Conservation (phyloP, 2,797 vertebrate species). For the Labeo calbasu region DNA sequence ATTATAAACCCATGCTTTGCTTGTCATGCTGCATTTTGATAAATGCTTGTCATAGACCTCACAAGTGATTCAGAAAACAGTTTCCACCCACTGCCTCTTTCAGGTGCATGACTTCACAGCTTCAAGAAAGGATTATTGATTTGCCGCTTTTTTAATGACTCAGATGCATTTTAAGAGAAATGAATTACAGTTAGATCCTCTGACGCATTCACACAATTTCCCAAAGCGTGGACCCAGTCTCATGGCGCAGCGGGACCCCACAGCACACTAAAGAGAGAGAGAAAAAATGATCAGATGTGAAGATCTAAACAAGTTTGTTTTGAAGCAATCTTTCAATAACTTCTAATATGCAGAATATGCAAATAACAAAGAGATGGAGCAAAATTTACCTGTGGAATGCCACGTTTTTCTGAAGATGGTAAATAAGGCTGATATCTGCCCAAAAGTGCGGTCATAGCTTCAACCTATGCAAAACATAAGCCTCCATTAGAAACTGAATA, state of each 20-base stretch:
- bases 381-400: conserved; percentile 74
- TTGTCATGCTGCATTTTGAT: background rate
- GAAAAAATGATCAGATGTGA: background rate
- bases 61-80: background rate
- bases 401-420: conserved; percentile 76
- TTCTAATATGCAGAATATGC: background rate
- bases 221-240: conserved; percentile 81
- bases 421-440: conserved; percentile 68
- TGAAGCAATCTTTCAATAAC: background rate
- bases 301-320: background rate
- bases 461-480: conserved; percentile 66
- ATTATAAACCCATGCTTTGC: conserved; percentile 13
- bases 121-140: background rate
- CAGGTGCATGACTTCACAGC: background rate
- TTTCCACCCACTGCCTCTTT: background rate
- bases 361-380: background rate
- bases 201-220: conserved; percentile 80
- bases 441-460: conserved; percentile 77
- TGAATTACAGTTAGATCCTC: conserved; percentile 80
- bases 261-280: conserved; percentile 72
- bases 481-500: background rate
- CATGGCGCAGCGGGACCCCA: conserved; percentile 79
- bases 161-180: conserved; percentile 84
- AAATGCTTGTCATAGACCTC: background rate
- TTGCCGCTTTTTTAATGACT: background rate